These are phyloP conservation scores for Temnothorax curvispinosus DNA, from an alignment of 1,140 invertebrate species.

Conservation along the genomic window DNA sequence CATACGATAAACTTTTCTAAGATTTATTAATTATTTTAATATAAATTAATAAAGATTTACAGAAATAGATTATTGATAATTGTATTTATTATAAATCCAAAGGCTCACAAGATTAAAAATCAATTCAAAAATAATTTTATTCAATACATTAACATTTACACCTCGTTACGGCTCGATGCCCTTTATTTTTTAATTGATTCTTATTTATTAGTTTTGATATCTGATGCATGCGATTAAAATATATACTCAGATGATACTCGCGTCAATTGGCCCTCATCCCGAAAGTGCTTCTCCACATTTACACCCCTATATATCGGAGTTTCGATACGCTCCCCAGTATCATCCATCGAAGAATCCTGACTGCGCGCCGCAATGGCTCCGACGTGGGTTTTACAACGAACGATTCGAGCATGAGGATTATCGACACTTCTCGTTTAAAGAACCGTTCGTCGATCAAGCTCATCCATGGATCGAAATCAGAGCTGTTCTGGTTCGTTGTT, in stretches of 20 bases:
- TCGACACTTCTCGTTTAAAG: conserved; percentile 32
- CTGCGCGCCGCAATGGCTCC: conserved; percentile 50
- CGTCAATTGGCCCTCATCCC: conserved; percentile 43
- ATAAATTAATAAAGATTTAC: background rate
- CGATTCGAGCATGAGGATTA: conserved; percentile 7
- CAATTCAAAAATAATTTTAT: too few species aligned
- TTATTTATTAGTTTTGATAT: background rate
- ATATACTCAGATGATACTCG: conserved; percentile 46
- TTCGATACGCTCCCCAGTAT: conserved; percentile 63
- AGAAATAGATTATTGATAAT: background rate
- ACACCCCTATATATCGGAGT: conserved; percentile 70
- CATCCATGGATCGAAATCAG: conserved; percentile 72
- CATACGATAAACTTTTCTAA: background rate
- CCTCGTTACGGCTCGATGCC: too few species aligned
- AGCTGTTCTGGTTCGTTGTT: conserved; percentile 62
- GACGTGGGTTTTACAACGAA: background rate
- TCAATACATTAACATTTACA: too few species aligned
- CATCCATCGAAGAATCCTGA: conserved; percentile 75
- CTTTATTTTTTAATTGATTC: too few species aligned
- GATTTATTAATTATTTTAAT: background rate
- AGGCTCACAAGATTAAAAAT: too few species aligned
- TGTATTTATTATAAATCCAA: too few species aligned
- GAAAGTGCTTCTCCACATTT: conserved; percentile 50
- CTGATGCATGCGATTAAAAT: conserved; percentile 7
- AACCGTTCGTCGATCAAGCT: conserved; percentile 18